Evolutionary conservation across 30 jellyfish, hydroid and myxozoan genomes (phyloP), one percentile per base, ranked within the genome.

Genomic region (Cassiopea xamachana): DNA sequence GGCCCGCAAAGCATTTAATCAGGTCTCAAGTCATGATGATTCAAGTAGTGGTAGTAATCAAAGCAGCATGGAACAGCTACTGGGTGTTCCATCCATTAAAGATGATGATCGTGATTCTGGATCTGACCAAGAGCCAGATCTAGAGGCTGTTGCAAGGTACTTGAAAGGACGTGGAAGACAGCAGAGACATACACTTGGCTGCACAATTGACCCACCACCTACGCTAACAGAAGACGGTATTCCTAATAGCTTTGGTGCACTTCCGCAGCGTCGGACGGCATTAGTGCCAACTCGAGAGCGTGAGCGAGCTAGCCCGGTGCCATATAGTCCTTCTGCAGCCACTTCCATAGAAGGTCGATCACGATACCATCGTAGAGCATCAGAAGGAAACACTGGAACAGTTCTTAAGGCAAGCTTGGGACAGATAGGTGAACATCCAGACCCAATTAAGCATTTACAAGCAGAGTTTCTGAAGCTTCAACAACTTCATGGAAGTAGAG

Each of bases 111-210:
- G 86, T 15, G 96, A 89, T 62, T 85, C 97, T 46, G 99, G 97
- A 43, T 95, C 99, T 61, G 99, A 95, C 61, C 93, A 87, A 68
- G 99, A 95, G 81, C 99, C 98, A 18, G 99, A 95, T 50, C 88
- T 86, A 46, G 99, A 95, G 71, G 98, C 95, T 2, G 98, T 88
- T 46, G 93, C 92, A 27, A 81, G 97, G 75, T 95, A 95, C 75
- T 68, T 95, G 91, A 85, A 82, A 48, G 89, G 92, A 45, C 83
- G 99, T 7, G 99, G 99, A 39, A 79, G 93, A 62, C 89, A 94
- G 90, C 98, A 95, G 81, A 72, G 99, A 74, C 99, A 88, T 58
- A 95, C 99, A 16, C 94, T 81, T 46, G 93, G 97, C 10, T 87
- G 98, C 80, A 60, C 86, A 2, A 76, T 89, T 50, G 97, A 93